These are phyloP conservation scores for Platichthys stellatus DNA, from an alignment of 2,113 vertebrate genomes.

Conservation along the genomic window DNA sequence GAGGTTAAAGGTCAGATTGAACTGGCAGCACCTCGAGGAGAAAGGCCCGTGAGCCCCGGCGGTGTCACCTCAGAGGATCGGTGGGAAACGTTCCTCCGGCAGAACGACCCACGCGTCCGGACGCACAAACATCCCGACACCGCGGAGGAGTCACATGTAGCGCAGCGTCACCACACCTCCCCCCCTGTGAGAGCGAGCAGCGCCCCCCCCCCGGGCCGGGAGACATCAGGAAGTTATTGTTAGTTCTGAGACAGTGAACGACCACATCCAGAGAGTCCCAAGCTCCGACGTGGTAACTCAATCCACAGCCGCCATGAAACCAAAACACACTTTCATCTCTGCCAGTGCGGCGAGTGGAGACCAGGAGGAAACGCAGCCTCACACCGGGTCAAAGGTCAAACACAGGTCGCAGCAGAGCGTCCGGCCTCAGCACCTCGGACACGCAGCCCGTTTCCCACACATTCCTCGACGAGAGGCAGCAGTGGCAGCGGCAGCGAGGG, in stretches of 20 bases:
- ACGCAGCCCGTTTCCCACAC: constrained; percentile 36
- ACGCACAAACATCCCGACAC: not conserved
- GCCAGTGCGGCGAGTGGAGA: not conserved
- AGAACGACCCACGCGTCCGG: not conserved
- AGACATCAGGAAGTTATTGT: constrained; percentile 56
- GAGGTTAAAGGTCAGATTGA: constrained; percentile 5
- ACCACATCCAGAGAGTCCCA: constrained; percentile 71
- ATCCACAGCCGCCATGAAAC: constrained; percentile 42
- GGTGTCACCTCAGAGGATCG: not conserved
- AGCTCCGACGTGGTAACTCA: constrained; percentile 29
- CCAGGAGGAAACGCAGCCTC: constrained; percentile 18
- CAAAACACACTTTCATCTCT: constrained; percentile 41
- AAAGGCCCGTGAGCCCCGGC: not conserved
- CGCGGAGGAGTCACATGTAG: not conserved
- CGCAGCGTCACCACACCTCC: not conserved
- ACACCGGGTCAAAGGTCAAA: constrained; percentile 31
- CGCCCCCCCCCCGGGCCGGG: not conserved
- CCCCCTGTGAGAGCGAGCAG: not conserved
- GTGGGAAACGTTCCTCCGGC: not conserved
- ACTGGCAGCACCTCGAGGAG: not conserved
- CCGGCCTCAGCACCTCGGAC: constrained; percentile 17
- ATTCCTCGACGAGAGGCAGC: constrained; percentile 28
- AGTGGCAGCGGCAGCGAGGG: constrained; percentile 4
- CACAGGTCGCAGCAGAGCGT: constrained; percentile 10
- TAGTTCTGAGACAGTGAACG: constrained; percentile 74